Percentiles rank a stretch among this genome's conserved stretches.
Evolutionary conservation across 2,888 invertebrate species (phyloP).

Genomic region (Hirtodrosophila alboralis): DNA sequence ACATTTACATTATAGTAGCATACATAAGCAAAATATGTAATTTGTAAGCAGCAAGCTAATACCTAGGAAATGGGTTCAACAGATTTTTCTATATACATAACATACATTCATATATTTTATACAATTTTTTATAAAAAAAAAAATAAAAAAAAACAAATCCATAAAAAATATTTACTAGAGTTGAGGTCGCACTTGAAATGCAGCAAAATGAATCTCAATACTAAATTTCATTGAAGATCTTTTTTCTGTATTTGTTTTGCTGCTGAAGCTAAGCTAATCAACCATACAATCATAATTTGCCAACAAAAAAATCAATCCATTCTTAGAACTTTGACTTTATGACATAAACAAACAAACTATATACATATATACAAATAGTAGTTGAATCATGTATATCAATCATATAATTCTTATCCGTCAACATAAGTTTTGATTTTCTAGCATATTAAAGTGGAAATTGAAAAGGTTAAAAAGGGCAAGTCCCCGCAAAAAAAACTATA

Average conservation of each 20-base stretch:
- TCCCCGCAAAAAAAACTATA: slow-evolving; percentile 46
- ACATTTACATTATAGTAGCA: slow-evolving; percentile 27
- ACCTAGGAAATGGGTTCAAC: slow-evolving; percentile 56
- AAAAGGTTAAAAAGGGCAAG: slow-evolving; percentile 18
- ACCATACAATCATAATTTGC: too few species aligned
- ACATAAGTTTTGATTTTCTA: slow-evolving; percentile 53
- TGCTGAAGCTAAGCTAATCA: slow-evolving; percentile 6
- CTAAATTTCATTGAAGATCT: slow-evolving; percentile 6
- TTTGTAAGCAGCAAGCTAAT: slow-evolving; percentile 49
- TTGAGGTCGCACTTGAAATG: slow-evolving; percentile 4
- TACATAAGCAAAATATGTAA: slow-evolving; percentile 41
- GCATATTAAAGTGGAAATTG: slow-evolving; percentile 37
- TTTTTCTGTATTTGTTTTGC: slow-evolving; percentile 13
- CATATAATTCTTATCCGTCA: slow-evolving; percentile 45
- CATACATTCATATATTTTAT: slow-evolving; percentile 37
- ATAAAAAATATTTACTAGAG: slow-evolving; percentile 8
- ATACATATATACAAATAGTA: slow-evolving; percentile 53
- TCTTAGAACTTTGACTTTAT: slow-evolving; percentile 37
- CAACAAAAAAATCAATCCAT: slow-evolving; percentile 13
- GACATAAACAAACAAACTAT: slow-evolving; percentile 17
- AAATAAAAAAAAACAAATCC: slow-evolving; percentile 7
- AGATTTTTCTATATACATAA: slow-evolving; percentile 50
- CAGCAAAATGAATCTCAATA: slow-evolving; percentile 1
- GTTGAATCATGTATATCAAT: slow-evolving; percentile 53
- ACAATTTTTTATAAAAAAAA: slow-evolving; percentile 45